Percentiles rank a stretch among this genome's conserved stretches.
phyloP scores from a whole-genome alignment of 2,113 vertebrate species.

The Corythoichthys haematopterus region DNA sequence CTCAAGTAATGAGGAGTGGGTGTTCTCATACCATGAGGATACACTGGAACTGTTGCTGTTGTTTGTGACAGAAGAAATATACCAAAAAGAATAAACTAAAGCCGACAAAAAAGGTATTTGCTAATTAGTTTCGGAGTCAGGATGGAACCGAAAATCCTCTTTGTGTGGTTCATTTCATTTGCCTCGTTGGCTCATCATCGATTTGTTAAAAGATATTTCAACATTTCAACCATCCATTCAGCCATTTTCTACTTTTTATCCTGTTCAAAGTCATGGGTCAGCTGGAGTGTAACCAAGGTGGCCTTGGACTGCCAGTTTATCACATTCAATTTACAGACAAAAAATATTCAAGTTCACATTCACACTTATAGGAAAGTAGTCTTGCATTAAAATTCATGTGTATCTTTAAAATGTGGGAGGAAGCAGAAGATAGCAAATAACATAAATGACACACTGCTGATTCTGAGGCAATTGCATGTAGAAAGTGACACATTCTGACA shows the following conservation, averaged over 20 bases:
- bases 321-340: not conserved
- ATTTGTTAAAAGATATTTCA: not conserved
- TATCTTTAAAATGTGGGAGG: not conserved
- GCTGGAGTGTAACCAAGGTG: not conserved
- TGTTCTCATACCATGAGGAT: conserved; percentile 30
- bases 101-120: conserved; percentile 7
- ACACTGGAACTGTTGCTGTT: conserved; percentile 36
- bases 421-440: not conserved
- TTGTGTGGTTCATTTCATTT: not conserved
- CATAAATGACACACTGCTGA: not conserved
- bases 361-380: not conserved
- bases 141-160: not conserved
- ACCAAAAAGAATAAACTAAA: conserved; percentile 8
- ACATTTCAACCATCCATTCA: not conserved
- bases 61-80: conserved; percentile 26
- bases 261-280: not conserved
- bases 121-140: not conserved
- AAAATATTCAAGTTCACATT: not conserved
- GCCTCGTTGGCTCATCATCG: not conserved
- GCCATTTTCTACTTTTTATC: not conserved
- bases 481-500: not conserved
- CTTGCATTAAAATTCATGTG: not conserved
- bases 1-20: conserved; percentile 15
- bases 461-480: not conserved
- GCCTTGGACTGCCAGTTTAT: not conserved